Conservation (phyloP, 2,888 invertebrate species). For the Blera fallax region DNA sequence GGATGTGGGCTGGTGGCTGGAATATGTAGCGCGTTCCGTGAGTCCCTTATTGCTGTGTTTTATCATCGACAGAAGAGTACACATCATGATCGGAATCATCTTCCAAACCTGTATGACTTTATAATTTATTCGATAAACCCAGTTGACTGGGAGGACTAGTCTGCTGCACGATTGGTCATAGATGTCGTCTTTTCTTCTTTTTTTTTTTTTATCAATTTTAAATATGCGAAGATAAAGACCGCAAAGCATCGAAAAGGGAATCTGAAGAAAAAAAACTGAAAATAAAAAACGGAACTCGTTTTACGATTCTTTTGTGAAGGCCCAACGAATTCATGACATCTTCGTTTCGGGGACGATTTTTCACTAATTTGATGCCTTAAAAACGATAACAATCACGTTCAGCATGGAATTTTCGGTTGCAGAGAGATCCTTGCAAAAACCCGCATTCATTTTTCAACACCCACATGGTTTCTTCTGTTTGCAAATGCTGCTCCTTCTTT, state of each 20-base stretch:
- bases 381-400: conserved; percentile 52
- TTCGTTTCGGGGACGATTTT: conserved; percentile 44
- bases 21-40: conserved; percentile 30
- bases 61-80: conserved; percentile 36
- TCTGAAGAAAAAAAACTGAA: not conserved
- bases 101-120: conserved; percentile 61
- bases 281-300: conserved; percentile 29
- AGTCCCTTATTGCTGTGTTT: conserved; percentile 36
- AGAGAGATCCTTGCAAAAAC: conserved; percentile 47
- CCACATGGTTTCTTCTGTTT: conserved; percentile 40
- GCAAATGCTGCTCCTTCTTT: no score
- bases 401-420: conserved; percentile 12
- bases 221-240: conserved; percentile 49
- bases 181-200: conserved; percentile 43
- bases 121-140: conserved; percentile 61
- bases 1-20: conserved; percentile 49
- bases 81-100: conserved; percentile 61
- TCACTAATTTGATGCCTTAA: conserved; percentile 54
- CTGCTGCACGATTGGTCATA: conserved; percentile 60
- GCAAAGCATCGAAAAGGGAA: conserved; percentile 12
- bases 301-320: not conserved
- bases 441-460: conserved; percentile 54
- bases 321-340: conserved; percentile 19
- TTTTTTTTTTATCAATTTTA: conserved; percentile 36
- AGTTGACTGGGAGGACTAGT: conserved; percentile 34